These are phyloP conservation scores for Ectropis grisescens DNA, from an alignment of 1,140 invertebrate genomes.

Conservation along the genomic window DNA sequence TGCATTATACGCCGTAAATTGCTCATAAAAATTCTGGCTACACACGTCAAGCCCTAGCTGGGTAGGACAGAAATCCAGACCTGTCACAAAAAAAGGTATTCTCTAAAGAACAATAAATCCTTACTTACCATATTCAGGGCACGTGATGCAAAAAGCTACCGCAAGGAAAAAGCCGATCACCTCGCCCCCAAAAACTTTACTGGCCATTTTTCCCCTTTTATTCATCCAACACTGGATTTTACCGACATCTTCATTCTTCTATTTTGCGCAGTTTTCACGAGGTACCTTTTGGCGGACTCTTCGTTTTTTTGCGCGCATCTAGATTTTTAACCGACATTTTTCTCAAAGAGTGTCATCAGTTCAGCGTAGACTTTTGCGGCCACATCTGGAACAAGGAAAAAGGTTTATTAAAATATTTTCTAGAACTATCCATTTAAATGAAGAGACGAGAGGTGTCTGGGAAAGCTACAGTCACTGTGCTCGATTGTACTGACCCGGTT, in stretches of 20 bases:
- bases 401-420: slow-evolving; percentile 2
- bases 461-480: too few relatives aligned
- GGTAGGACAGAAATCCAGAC: too few relatives aligned
- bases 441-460: too few relatives aligned
- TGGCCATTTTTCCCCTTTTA: slow-evolving; percentile 49
- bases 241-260: slow-evolving; percentile 50
- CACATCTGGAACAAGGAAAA: slow-evolving; percentile 46
- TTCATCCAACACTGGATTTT: slow-evolving; percentile 54
- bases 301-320: slow-evolving; percentile 23
- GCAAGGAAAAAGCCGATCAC: slow-evolving; percentile 55
- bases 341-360: slow-evolving; percentile 5
- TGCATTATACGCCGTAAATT: too few relatives aligned
- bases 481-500: too few relatives aligned
- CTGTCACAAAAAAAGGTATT: too few relatives aligned
- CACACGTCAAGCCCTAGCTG: too few relatives aligned
- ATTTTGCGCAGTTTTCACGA: slow-evolving; percentile 36
- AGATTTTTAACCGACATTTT: slow-evolving; percentile 28
- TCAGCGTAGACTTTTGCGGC: slow-evolving; percentile 11
- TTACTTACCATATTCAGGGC: slow-evolving; percentile 58
- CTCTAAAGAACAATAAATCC: too few relatives aligned
- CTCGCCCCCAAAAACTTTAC: slow-evolving; percentile 42
- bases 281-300: slow-evolving; percentile 18
- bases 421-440: too few relatives aligned
- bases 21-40: too few relatives aligned
- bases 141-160: slow-evolving; percentile 49